A percentile compares a stretch with the other conserved stretches of the same genome.
These are phyloP conservation scores for Ceratothoa steindachneri DNA, from an alignment of 2,888 invertebrate species.

Conservation along the genomic window DNA sequence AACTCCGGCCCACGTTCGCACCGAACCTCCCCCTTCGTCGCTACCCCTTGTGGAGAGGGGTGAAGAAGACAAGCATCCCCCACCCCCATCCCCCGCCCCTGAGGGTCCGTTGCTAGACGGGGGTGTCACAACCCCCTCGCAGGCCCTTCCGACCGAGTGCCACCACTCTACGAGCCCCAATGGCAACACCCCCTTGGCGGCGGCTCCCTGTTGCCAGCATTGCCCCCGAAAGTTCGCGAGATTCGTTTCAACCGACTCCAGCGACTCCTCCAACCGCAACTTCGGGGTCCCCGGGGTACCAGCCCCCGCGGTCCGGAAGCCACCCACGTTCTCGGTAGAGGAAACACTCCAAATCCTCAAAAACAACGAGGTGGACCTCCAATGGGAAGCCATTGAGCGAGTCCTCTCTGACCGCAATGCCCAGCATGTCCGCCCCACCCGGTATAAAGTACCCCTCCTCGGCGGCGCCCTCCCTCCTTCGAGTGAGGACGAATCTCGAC, in stretches of 20 bases:
- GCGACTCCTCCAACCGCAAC: constrained; percentile 35
- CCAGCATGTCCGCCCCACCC: background rate
- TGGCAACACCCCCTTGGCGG: constrained; percentile 49
- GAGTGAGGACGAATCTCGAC: background rate
- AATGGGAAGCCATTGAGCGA: constrained; percentile 45
- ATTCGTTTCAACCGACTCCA: constrained; percentile 48
- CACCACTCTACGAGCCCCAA: constrained; percentile 55
- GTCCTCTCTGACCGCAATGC: constrained; percentile 29
- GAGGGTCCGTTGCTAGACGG: constrained; percentile 54
- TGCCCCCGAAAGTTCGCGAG: constrained; percentile 34
- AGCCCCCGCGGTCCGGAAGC: constrained; percentile 24
- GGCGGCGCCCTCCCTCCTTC: background rate
- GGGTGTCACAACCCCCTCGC: constrained; percentile 51
- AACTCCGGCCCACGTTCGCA: constrained; percentile 1
- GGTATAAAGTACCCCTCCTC: background rate
- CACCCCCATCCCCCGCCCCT: background rate
- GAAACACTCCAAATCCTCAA: constrained; percentile 43
- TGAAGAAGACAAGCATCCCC: no score
- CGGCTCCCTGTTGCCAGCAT: constrained; percentile 40
- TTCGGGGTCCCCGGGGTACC: constrained; percentile 20
- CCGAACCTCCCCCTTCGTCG: background rate
- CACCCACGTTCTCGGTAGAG: constrained; percentile 31
- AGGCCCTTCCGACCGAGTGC: constrained; percentile 3
- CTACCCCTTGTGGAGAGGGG: background rate
- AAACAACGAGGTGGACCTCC: constrained; percentile 40